Evolutionary conservation across 2,888 invertebrate species (phyloP).

Genomic region (Lissocephala sabroskyi): DNA sequence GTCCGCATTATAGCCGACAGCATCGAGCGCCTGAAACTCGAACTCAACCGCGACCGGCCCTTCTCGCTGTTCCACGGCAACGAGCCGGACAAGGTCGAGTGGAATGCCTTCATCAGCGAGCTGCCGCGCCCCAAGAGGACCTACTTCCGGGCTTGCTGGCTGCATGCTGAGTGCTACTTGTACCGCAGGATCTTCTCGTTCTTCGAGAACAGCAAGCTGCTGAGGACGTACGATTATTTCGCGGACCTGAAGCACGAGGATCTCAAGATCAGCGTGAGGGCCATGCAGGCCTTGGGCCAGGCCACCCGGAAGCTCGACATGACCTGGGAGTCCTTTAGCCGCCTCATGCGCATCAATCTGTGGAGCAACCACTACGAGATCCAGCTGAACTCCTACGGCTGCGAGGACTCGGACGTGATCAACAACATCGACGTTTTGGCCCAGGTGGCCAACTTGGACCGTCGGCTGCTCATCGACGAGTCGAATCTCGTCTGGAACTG

Average conservation of each 20-base stretch:
- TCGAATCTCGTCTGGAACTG: conserved; percentile 75
- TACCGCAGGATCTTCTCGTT: conserved; percentile 82
- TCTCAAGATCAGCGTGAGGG: conserved; percentile 69
- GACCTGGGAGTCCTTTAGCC: conserved; percentile 29
- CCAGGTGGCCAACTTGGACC: conserved; percentile 74
- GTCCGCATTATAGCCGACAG: conserved; percentile 79
- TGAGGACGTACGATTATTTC: conserved; percentile 85
- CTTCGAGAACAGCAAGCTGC: conserved; percentile 75
- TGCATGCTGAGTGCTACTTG: conserved; percentile 93
- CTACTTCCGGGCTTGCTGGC: conserved; percentile 88
- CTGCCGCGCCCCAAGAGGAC: conserved; percentile 67
- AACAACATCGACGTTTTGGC: conserved; percentile 23
- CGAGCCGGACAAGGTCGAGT: conserved; percentile 60
- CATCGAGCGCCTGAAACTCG: conserved; percentile 87
- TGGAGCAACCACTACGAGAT: conserved; percentile 87
- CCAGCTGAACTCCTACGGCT: conserved; percentile 26
- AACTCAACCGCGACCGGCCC: conserved; percentile 90
- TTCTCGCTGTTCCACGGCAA: conserved; percentile 74
- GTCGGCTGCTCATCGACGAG: conserved; percentile 78
- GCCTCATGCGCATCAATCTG: conserved; percentile 78
- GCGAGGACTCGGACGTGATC: neutral
- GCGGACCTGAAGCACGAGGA: conserved; percentile 80
- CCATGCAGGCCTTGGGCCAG: conserved; percentile 36
- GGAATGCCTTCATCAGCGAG: conserved; percentile 74
- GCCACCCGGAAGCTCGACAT: conserved; percentile 26